Evolutionary conservation across 2,113 vertebrate species (phyloP).

Genomic region (Scatophagus argus): DNA sequence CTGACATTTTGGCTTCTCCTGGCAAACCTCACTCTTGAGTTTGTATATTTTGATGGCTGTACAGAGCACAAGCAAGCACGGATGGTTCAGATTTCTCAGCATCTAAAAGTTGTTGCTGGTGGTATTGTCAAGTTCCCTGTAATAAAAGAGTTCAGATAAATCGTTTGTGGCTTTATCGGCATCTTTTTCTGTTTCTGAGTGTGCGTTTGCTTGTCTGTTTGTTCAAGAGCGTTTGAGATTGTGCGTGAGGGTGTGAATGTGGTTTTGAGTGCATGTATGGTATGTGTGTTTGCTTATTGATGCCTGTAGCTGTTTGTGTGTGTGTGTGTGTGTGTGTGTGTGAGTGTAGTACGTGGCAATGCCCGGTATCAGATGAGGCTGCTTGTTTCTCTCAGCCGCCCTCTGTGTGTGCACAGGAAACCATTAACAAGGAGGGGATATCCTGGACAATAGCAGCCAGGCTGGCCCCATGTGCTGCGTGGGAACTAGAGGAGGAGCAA

Average conservation of each 20-base stretch:
- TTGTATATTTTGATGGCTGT: conserved; percentile 68
- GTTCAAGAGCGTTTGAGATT: conserved; percentile 9
- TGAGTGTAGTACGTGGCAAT: conserved; percentile 31
- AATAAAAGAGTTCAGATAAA: conserved; percentile 75
- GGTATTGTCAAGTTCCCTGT: conserved; percentile 59
- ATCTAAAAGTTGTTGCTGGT: conserved; percentile 49
- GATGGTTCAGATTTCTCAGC: conserved; percentile 60
- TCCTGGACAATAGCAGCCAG: conserved; percentile 83
- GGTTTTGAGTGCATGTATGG: background rate
- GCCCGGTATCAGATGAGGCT: conserved; percentile 67
- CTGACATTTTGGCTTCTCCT: conserved; percentile 15
- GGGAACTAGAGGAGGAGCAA: conserved; percentile 72
- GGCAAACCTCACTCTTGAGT: conserved; percentile 37
- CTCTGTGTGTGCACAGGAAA: conserved; percentile 85
- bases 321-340: conserved; percentile 35
- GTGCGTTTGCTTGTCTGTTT: conserved; percentile 10
- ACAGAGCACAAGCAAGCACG: conserved; percentile 57
- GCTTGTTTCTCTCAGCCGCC: conserved; percentile 72
- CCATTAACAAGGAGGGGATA: conserved; percentile 88
- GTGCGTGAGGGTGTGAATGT: background rate
- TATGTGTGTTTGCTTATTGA: conserved; percentile 33
- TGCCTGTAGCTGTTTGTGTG: conserved; percentile 33
- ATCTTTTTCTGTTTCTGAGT: conserved; percentile 3
- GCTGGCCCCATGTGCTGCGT: conserved; percentile 73
- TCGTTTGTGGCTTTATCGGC: conserved; percentile 31